Conservation (phyloP, 2,113 vertebrate species). For the Acrocephalus arundinaceus region DNA sequence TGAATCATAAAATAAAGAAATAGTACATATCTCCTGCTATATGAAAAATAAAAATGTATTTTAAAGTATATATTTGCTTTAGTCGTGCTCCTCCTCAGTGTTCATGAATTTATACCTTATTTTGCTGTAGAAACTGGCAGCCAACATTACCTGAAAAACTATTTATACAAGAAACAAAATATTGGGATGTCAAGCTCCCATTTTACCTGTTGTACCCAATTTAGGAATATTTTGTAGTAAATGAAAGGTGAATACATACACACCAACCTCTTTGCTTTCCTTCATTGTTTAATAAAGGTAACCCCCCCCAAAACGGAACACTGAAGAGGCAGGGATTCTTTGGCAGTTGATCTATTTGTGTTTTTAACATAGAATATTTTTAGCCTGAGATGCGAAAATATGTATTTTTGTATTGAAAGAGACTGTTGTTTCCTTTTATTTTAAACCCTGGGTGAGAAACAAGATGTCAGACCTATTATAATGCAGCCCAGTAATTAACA, state of each 20-base stretch:
- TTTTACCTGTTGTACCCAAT: neutral
- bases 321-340: neutral
- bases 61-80: neutral
- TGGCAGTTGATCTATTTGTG: conserved; percentile 33
- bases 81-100: neutral
- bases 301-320: neutral
- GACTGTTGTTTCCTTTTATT: conserved; percentile 46
- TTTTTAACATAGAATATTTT: conserved; percentile 17
- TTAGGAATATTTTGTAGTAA: neutral
- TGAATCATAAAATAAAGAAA: conserved; percentile 24
- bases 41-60: neutral
- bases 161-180: neutral
- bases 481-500: conserved; percentile 54
- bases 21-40: neutral
- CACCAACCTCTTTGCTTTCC: neutral
- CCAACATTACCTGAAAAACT: neutral
- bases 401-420: neutral
- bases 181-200: neutral
- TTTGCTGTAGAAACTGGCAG: neutral
- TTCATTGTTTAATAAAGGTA: neutral
- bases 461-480: conserved; percentile 60
- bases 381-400: conserved; percentile 20
- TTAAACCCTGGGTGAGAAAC: conserved; percentile 40
- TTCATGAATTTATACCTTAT: neutral
- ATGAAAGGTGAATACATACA: neutral